Conservation (phyloP, 2,113 vertebrate species). For the Gallinago jamesoni region DNA sequence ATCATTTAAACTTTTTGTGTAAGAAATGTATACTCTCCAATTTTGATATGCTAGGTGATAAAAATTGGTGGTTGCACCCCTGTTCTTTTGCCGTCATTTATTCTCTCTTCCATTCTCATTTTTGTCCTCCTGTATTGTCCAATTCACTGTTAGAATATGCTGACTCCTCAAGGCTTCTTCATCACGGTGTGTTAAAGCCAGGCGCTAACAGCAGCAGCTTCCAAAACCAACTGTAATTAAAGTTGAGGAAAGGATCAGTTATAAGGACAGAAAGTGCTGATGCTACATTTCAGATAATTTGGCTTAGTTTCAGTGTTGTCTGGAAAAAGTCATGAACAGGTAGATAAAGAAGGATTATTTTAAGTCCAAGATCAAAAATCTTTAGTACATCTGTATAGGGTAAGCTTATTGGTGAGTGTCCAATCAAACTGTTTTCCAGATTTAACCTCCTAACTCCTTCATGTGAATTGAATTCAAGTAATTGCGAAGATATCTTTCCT, state of each 20-base stretch:
- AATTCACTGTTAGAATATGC: conserved; percentile 40
- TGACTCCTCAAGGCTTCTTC: conserved; percentile 21
- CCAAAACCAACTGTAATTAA: background rate
- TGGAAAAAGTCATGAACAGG: background rate
- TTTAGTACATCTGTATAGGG: background rate
- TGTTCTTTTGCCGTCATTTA: background rate
- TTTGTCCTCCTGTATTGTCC: conserved; percentile 25
- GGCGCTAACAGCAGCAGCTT: conserved; percentile 44
- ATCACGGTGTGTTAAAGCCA: conserved; percentile 43
- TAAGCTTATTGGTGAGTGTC: background rate
- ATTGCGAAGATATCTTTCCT: background rate
- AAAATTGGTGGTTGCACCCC: background rate
- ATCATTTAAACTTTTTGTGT: background rate
- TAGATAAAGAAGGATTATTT: background rate
- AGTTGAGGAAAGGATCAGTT: background rate
- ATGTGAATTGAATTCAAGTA: background rate
- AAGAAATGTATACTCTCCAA: background rate
- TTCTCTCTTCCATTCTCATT: background rate
- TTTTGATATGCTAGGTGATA: background rate
- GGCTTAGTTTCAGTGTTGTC: background rate
- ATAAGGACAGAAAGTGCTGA: background rate
- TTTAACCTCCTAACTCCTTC: background rate
- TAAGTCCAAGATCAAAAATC: background rate
- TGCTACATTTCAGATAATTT: background rate
- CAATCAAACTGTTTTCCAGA: background rate